Percentiles rank a stretch among this genome's conserved stretches.
Conservation (phyloP, 2,888 invertebrate genomes). For the Nomada lathburiana region DNA sequence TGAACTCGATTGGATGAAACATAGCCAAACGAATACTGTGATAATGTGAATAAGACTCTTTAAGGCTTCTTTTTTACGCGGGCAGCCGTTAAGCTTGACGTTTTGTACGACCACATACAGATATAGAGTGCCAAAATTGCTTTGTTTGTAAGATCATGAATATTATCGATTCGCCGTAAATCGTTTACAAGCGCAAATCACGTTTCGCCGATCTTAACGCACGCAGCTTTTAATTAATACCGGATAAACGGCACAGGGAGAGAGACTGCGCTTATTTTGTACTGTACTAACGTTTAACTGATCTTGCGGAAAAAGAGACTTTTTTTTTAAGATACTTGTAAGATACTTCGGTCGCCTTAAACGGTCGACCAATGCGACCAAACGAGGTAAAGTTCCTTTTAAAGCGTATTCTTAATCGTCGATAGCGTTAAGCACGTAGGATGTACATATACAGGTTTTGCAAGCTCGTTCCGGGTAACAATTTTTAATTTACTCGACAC, state of each 20-base stretch:
- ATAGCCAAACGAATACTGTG: conserved; percentile 29
- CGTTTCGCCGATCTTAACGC: conserved; percentile 7
- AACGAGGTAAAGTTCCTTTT: conserved; percentile 34
- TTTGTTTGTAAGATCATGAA: background rate
- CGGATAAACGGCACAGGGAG: no score
- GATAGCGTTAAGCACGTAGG: background rate
- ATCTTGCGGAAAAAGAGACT: background rate
- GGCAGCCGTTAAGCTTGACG: no score
- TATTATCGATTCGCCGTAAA: background rate
- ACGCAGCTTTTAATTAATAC: conserved; percentile 1
- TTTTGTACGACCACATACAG: background rate
- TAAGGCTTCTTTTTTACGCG: background rate
- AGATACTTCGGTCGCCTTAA: conserved; percentile 2
- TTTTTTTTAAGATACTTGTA: background rate
- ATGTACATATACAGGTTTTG: background rate
- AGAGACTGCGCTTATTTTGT: conserved; percentile 10
- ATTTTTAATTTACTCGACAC: conserved; percentile 30
- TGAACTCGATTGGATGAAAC: background rate
- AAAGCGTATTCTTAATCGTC: conserved; percentile 13
- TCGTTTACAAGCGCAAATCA: conserved; percentile 1
- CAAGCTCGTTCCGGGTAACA: conserved; percentile 11
- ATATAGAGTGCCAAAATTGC: background rate
- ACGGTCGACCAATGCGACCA: conserved; percentile 6
- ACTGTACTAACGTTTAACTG: background rate
- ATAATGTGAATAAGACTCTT: conserved; percentile 37